Percentiles rank a stretch among this genome's conserved stretches.
phyloP scores from a whole-genome alignment of 2,888 invertebrate genomes.

The Deilephila elpenor region DNA sequence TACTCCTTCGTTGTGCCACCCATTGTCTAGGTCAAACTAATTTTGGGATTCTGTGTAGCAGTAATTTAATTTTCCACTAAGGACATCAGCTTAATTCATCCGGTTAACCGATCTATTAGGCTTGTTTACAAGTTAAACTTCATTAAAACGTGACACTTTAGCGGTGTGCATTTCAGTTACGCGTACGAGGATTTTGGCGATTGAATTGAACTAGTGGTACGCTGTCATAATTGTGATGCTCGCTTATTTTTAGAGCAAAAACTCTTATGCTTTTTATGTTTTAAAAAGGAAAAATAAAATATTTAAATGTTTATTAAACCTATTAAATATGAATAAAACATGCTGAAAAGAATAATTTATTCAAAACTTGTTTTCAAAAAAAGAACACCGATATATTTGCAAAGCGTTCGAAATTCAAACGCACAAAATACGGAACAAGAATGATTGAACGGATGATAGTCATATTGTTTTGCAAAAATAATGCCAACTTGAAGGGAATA shows the following conservation, averaged over 20 bases:
- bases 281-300: too few relatives aligned
- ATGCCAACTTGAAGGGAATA: constrained; percentile 39
- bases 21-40: constrained; percentile 82
- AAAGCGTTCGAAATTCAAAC: not conserved
- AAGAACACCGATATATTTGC: not conserved
- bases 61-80: constrained; percentile 77
- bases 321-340: too few relatives aligned
- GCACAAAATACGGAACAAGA: constrained; percentile 25
- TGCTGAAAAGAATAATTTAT: too few relatives aligned
- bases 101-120: constrained; percentile 62
- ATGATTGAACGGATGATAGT: constrained; percentile 33
- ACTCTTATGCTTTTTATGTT: too few relatives aligned
- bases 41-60: constrained; percentile 67
- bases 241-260: not conserved
- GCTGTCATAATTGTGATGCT: not conserved
- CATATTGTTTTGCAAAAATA: constrained; percentile 45
- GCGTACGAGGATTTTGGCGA: constrained; percentile 3
- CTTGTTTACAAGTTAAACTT: constrained; percentile 50
- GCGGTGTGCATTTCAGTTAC: not conserved
- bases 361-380: not conserved
- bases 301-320: too few relatives aligned
- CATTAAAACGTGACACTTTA: constrained; percentile 32
- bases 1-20: constrained; percentile 62
- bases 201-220: not conserved
- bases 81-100: constrained; percentile 66